Evolutionary conservation across 2,113 vertebrate species (phyloP), one percentile per base, ranked within the genome.

Genomic region (Grallaria varia): DNA sequence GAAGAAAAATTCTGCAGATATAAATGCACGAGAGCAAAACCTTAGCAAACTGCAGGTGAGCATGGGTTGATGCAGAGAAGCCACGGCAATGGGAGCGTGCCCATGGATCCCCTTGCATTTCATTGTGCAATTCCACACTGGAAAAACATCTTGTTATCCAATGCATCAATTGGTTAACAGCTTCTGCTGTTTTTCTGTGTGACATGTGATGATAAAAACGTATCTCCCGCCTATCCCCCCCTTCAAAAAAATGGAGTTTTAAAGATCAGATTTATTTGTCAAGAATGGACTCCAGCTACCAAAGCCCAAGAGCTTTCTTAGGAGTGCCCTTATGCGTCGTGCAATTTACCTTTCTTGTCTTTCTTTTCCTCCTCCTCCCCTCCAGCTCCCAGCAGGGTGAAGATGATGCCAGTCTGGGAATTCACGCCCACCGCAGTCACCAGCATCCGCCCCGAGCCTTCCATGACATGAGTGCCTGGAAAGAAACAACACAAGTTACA

Each of bases 331-430:
- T 33, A 11, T 3, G 4, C 59, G 37, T 1, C 52, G 35, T 64
- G 64, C 84, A 20, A 77, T 97, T 97, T 98, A 99, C 99, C 99
- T 99, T 99, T 99, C 97, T 99, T 99, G 94, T 99, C 99, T 96
- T 99, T 99, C 97, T 99, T 99, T 95, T 99, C 99, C 97, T 99
- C 99, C 84, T 99, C 99, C 93, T 98, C 99, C 44, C 97, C 97
- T 18, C 99, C 98, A 23, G 99, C 99, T 17, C 99, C 99, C 71
- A 99, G 98, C 87, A 99, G 97, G 17, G 99, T 99, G 89, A 99
- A 99, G 97, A 99, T 99, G 96, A 99, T 99, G 90, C 99, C 99
- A 10, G 99, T 99, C 98, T 99, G 99, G 89, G 99, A 99, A 97
- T 99, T 99, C 82, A 99, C 99, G 62, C 99, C 99, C 23, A 99